A percentile compares a stretch with the other conserved stretches of the same genome.
Conservation (phyloP, 2,113 vertebrate species). For the Atherinomorus stipes region DNA sequence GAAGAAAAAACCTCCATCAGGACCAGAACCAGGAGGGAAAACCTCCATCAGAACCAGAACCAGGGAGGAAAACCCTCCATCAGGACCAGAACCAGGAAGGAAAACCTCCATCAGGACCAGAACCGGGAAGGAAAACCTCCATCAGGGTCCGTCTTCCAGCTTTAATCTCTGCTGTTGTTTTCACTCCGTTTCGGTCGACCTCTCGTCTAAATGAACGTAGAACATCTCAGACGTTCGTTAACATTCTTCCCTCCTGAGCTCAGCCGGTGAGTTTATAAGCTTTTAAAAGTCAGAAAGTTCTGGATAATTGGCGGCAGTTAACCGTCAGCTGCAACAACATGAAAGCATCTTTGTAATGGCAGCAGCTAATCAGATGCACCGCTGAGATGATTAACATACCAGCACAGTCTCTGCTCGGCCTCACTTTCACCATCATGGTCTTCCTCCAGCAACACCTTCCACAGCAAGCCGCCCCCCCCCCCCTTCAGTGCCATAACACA, state of each 20-base stretch:
- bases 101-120: no score
- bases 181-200: background rate
- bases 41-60: no score
- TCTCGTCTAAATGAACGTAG: slow-evolving; percentile 11
- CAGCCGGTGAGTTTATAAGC: slow-evolving; percentile 45
- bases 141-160: no score
- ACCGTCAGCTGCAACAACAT: slow-evolving; percentile 78
- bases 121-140: no score
- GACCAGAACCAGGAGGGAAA: no score
- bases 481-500: no score
- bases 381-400: slow-evolving; percentile 65
- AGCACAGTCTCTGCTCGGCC: slow-evolving; percentile 24
- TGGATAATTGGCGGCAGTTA: slow-evolving; percentile 66
- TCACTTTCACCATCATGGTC: slow-evolving; percentile 18
- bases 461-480: no score
- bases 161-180: no score
- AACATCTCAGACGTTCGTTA: slow-evolving; percentile 18
- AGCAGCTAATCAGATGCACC: slow-evolving; percentile 60
- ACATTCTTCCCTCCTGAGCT: slow-evolving; percentile 41
- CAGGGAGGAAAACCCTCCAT: no score
- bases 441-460: no score
- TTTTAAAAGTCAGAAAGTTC: slow-evolving; percentile 58
- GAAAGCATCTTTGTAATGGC: slow-evolving; percentile 62
- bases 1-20: no score
- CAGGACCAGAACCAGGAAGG: no score